Evolutionary conservation across 2,888 invertebrate genomes (phyloP), one percentile per base, ranked within the genome.

Genomic region (Drosophila nigricruria): DNA sequence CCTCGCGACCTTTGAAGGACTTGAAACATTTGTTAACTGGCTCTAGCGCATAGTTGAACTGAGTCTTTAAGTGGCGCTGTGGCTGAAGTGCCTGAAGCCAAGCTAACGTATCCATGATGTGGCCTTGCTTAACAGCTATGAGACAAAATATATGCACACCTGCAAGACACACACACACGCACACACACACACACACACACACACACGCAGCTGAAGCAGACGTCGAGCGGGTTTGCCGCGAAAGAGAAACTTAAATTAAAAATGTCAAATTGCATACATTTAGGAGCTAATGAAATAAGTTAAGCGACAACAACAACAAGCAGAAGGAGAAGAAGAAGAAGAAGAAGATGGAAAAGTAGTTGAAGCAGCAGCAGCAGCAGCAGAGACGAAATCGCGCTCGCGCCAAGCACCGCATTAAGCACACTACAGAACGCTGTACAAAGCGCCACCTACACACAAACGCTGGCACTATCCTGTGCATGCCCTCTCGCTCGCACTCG

Each of bases 191-290:
- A 25, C 47, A 23, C n/a, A 45, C n/a, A 12, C 42, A 42, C 34
- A 34, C 36, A 16, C 36, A 1, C 16, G 1, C 36, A 12, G 14
- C 14, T 34, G 34, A 34, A 34, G 34, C 45, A 58, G 32, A 34
- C 30, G 20, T n/a, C 10, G 16, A 20, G 30, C 18, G 23, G 36
- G 70, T n/a, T 54, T 54, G 58, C 45, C 58, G 61, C 52, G 66
- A 73, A 61, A 67, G 83, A 75, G 81, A 83, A 87, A 90, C 81
- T 87, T 87, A 87, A 90, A 88, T 90, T 90, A 87, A 81, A 88
- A 89, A 89, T 87, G 78, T 89, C 88, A 89, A 88, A 87, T 89
- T 87, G 87, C 89, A 87, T 89, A 81, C 89, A 87, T 87, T 88
- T 81, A 87, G 84, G 76, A 82, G 89, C 89, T 87, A 90, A 90